Base-by-base conservation (phyloP, 2,113 vertebrate genomes). In the Anthoscopus minutus region DNA sequence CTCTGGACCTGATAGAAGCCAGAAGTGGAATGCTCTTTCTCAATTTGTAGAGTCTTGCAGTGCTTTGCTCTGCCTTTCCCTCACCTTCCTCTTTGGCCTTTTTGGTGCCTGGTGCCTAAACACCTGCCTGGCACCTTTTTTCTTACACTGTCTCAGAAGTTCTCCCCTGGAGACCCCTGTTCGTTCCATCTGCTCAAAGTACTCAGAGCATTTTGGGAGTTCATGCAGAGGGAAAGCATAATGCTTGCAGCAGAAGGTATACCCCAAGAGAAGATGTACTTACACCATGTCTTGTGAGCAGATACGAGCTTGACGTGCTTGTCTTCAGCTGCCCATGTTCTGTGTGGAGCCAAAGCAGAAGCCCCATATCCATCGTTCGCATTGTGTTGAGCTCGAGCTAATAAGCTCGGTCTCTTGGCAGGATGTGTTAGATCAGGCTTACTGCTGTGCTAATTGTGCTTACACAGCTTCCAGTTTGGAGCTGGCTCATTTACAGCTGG, bases 401-500 rank as follows among this genome's bases (percentile, higher is more conserved):
- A 94, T 96, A 94, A 94, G 83, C 94, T 96, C 19, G 2, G 91
- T 93, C 90, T 94, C 91, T 93, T 95, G 92, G 94, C 94, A 94
- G 94, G 72, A 58, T 96, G 86, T 81, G 86, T 95, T 95, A 94
- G 96, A 96, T 96, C 86, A 94, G 88, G 92, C 94, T 93, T 96
- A 92, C 96, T 93, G 94, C 95, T 96, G 95, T 90, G 95, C 92
- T 96, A 96, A 96, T 96, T 96, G 94, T 96, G 96, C 96, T 94
- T 96, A 93, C 94, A 94, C 94, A 93, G 96, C 95, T 96, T 96
- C 92, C 95, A 92, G 96, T 96, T 96, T 93, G 91, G 88, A 96
- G 95, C 95, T 96, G 96, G 96, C 96, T 96, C 92, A 67, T 96
- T 96, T 96, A 95, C 95, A 95, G 88, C 92, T 96, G 95, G 80